Base-by-base conservation (phyloP, 2,888 invertebrate species). In the Anthoptus insignis region DNA sequence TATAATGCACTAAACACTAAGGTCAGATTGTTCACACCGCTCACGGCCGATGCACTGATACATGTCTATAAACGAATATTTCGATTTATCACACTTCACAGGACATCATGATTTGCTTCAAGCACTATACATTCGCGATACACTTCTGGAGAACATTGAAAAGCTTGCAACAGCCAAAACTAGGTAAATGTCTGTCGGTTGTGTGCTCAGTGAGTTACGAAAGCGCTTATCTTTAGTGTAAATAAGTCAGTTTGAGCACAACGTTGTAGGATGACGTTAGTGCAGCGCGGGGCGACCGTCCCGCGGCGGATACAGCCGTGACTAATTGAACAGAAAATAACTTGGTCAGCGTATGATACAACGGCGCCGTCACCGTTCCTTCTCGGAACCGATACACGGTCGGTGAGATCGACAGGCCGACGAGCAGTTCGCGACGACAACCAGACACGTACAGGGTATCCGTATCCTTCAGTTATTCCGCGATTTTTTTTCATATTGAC, bases 261-360 rank as follows among this genome's bases (percentile, higher is more conserved):
- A n/a, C n/a, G n/a, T n/a, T n/a, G n/a, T n/a, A n/a, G n/a, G n/a
- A n/a, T n/a, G n/a, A n/a, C n/a, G n/a, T n/a, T n/a, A n/a, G 65
- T 72, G 74, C 70, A 73, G 63, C 71, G 76, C 76, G 80, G n/a
- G n/a, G 70, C 85, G 80, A 81, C 78, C 86, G 82, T 81, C 81
- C 68, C 80, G 88, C 88, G 88, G 85, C 91, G 91, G 91, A 91
- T 91, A 89, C 89, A 84, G 85, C 90, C 81, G 90, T 93, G 92
- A 92, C 92, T 92, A 92, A 92, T 89, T 82, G 85, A 81, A 87
- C 92, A 92, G 91, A 92, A 92, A 92, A 92, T 92, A 92, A 91
- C 91, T 90, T 86, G 86, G 91, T 89, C 91, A 91, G 89, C 83
- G 80, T 76, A 85, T 90, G 91, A 91, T 89, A 90, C 90, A 89